A percentile compares a stretch with the other conserved stretches of the same genome.
These are phyloP conservation scores for Pogonus chalceus DNA, from an alignment of 1,140 invertebrate species.

Conservation along the genomic window DNA sequence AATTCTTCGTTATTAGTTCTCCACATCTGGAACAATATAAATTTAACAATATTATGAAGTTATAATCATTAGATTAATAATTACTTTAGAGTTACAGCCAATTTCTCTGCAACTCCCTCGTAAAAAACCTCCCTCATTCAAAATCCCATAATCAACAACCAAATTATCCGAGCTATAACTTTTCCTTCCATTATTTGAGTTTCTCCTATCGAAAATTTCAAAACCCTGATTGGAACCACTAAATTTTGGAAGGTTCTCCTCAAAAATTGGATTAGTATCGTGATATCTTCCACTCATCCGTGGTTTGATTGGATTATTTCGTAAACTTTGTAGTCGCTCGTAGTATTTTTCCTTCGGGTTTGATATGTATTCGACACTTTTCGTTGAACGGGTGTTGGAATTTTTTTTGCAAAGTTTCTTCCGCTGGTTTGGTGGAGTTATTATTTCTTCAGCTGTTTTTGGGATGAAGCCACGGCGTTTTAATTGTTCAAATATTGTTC, in stretches of 20 bases:
- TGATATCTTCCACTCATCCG: too few relatives aligned
- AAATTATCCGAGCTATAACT: slow-evolving; percentile 37
- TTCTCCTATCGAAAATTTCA: too few relatives aligned
- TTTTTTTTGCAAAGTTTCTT: slow-evolving; percentile 30
- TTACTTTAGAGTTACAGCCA: too few relatives aligned
- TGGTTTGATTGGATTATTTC: too few relatives aligned
- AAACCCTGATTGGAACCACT: too few relatives aligned
- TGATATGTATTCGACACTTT: slow-evolving; percentile 46
- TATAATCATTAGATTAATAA: too few relatives aligned
- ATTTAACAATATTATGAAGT: too few relatives aligned
- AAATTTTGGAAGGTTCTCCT: too few relatives aligned
- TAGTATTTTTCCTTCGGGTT: slow-evolving; percentile 34
- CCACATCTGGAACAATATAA: too few relatives aligned
- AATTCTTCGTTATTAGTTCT: slow-evolving; percentile 36
- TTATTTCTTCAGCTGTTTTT: slow-evolving; percentile 36
- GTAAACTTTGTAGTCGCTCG: slow-evolving; percentile 18
- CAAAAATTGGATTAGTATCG: too few relatives aligned
- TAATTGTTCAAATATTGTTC: slow-evolving; percentile 41
- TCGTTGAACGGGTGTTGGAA: slow-evolving; percentile 38
- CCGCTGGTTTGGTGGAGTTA: slow-evolving; percentile 31
- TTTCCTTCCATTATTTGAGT: not conserved
- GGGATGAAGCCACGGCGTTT: slow-evolving; percentile 43
- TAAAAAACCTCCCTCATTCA: too few relatives aligned
- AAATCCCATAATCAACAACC: slow-evolving; percentile 61
- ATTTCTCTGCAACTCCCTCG: too few relatives aligned